Evolutionary conservation across 2,888 invertebrate genomes (phyloP), one percentile per base, ranked within the genome.

Genomic region (Hirtodrosophila confusa): DNA sequence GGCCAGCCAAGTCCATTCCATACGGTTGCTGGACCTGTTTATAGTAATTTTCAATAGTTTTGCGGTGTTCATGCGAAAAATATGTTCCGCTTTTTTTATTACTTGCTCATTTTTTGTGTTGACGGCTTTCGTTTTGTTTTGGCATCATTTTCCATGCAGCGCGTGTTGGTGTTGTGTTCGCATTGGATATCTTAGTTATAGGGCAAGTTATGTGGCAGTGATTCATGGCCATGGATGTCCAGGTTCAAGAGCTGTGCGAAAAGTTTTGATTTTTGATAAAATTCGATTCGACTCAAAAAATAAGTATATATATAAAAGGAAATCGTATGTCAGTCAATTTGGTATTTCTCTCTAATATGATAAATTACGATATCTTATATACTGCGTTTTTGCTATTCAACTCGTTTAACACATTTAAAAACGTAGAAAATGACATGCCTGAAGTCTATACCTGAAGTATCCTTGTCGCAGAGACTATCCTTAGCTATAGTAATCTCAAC

Each of bases 21-120:
- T 70, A 53, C 50, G 65, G 10, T 64, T 17, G 60, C 23, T 48
- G 55, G 43, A 56, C 63, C 71, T 82, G 76, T 76, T 84, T 78
- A 78, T 72, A 80, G 76, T 85, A 82, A 83, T 75, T 83, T 75
- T 72, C 79, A 82, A 85, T 71, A 72, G 73, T 58, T 71, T 72
- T 61, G 78, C 66, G 80, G 77, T 69, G 69, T 70, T 75, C 70
- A 78, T 82, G 63, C 63, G 77, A 67, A 72, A 80, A 83, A 84
- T 80, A 80, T 84, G 85, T 68, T 82, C 45, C 55, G 65, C 53
- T 69, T 68, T 48, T 31, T 31, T 31, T 31, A 31, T 31, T 8
- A 5, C 9, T 31, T 31, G 27, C 43, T n/a, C 23, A 37, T 41
- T 35, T 62, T 60, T 48, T 36, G 4, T 4, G n/a, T 10, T 51